Percentiles rank a stretch among this genome's conserved stretches.
These are phyloP conservation scores for Trachops cirrhosus DNA, from an alignment of 2,797 vertebrate species.

Conservation along the genomic window DNA sequence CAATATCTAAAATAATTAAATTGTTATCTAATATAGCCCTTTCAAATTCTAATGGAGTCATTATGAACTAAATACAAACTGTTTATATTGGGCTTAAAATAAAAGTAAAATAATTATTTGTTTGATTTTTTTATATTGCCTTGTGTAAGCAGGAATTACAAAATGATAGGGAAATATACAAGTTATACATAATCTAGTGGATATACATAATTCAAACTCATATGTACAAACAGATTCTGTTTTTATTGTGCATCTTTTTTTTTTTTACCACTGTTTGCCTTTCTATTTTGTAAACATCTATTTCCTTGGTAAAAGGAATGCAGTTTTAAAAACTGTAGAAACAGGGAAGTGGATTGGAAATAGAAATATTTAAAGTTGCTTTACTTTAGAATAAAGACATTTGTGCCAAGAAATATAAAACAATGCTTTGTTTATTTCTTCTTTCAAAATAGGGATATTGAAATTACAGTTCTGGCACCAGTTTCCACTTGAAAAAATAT, in stretches of 20 bases:
- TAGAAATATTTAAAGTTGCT: slow-evolving; percentile 36
- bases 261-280: background rate
- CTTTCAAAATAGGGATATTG: slow-evolving; percentile 53
- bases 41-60: slow-evolving; percentile 16
- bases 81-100: background rate
- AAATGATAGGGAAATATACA: background rate
- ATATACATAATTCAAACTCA: background rate
- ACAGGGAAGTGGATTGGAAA: background rate
- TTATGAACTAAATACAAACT: background rate
- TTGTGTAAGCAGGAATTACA: background rate
- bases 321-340: slow-evolving; percentile 11
- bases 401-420: slow-evolving; percentile 44
- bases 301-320: background rate
- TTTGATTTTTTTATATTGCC: background rate
- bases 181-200: background rate
- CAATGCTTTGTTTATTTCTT: slow-evolving; percentile 47
- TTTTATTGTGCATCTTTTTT: background rate
- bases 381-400: slow-evolving; percentile 37
- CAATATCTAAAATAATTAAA: slow-evolving; percentile 62
- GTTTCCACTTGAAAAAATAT: slow-evolving; percentile 51
- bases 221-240: background rate
- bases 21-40: background rate
- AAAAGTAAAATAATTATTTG: slow-evolving; percentile 11
- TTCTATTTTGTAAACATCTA: background rate
- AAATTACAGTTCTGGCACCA: slow-evolving; percentile 34